Evolutionary conservation across 1,140 invertebrate genomes (phyloP).

Genomic region (Drosophila nigrodunni): DNA sequence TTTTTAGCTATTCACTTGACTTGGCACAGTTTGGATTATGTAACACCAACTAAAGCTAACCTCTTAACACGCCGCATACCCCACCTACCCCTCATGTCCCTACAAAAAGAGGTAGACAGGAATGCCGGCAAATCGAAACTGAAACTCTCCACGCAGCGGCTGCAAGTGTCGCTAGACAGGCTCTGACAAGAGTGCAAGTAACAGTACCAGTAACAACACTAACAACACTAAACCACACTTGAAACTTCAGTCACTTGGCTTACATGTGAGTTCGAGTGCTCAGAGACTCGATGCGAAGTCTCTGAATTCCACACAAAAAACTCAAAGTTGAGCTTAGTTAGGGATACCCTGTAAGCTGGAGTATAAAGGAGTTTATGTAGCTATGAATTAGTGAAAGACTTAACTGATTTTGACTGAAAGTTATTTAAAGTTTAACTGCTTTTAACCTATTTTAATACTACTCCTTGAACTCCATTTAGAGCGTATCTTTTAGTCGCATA

Average conservation of each 20-base stretch:
- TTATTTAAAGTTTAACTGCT: too few relatives aligned
- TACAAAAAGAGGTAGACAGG: constrained; percentile 7
- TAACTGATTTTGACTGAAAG: too few relatives aligned
- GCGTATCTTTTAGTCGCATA: neutral
- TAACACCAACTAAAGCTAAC: constrained; percentile 64
- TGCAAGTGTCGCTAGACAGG: constrained; percentile 42
- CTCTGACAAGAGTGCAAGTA: constrained; percentile 6
- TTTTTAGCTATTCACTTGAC: constrained; percentile 77
- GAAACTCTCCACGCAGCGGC: constrained; percentile 28
- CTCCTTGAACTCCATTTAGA: neutral
- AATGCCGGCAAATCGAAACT: constrained; percentile 41
- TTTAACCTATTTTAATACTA: too few relatives aligned
- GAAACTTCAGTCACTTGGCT: constrained; percentile 64
- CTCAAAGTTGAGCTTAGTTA: constrained; percentile 1
- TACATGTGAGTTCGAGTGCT: constrained; percentile 32
- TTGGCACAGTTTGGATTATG: constrained; percentile 62
- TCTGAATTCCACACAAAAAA: constrained; percentile 13
- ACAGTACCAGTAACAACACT: constrained; percentile 16
- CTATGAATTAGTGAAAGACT: too few relatives aligned
- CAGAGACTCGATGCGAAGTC: constrained; percentile 17
- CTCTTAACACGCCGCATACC: constrained; percentile 26
- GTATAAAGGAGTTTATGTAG: neutral
- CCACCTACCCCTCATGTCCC: neutral
- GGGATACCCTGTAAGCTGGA: constrained; percentile 11
- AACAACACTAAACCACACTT: constrained; percentile 59